Base-by-base conservation (phyloP, 2,113 vertebrate genomes). In the Scortum barcoo region DNA sequence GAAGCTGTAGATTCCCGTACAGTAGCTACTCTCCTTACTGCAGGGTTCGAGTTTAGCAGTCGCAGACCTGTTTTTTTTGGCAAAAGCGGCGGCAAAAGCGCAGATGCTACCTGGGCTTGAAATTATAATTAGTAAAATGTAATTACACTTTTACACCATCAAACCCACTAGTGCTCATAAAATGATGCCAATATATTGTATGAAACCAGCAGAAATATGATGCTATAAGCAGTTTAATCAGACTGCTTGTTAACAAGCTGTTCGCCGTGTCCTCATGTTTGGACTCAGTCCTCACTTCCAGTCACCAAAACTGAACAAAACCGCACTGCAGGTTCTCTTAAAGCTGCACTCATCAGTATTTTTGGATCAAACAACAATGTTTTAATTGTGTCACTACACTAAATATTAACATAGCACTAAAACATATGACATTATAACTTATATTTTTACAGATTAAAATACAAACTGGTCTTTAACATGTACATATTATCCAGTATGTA, bases 121-220 rank as follows among this genome's bases (percentile, higher is more conserved):
- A 85, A 91, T 83, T 75, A 88, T 48, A 81, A 81, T 84, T 60
- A 62, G 56, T 38, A 26, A 88, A 93, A 85, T 54, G 36, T 68
- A 72, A 76, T 86, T 76, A 75, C 76, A 57, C 40, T 78, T 84
- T 80, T 65, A 65, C 58, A 44, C 28, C 66, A 69, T 75, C 40
- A 40, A 76, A 80, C 48, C 33, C 81, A 66, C 38, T 13, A 36
- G 57, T 62, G 48, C 83, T 81, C 16, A 50, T 40, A 77, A 69
- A 86, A 70, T 10, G 4, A 65, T 22, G 46, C 46, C 54, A 67
- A n/a, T 70, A 20, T 69, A 48, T 61, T 54, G 24, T 51, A 42
- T 77, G 67, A 80, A 79, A 73, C 4, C 56, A 70, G 36, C 75
- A 63, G 66, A 77, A 56, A 68, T 72, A 26, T 54, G n/a, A 20